Evolutionary conservation across 1,140 invertebrate species (phyloP).

Genomic region (Ceratina australensis): DNA sequence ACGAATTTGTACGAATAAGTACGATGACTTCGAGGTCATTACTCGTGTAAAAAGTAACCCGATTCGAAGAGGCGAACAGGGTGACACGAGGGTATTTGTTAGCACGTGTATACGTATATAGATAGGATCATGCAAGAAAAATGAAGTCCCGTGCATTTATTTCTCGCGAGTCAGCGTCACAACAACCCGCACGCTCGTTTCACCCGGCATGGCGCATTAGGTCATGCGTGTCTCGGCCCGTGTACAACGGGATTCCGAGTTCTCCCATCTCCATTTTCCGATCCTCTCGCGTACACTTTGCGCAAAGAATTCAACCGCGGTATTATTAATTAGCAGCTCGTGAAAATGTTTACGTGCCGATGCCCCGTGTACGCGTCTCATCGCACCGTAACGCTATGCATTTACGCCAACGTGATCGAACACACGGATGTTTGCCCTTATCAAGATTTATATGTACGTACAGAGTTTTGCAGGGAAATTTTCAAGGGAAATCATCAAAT

Average conservation of each 20-base stretch:
- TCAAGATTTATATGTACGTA: not conserved
- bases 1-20: no score
- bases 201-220: not conserved
- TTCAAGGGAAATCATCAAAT: no score
- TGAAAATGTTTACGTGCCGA: not conserved
- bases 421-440: not conserved
- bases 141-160: not conserved
- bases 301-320: not conserved
- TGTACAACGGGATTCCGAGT: not conserved
- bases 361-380: not conserved
- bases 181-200: not conserved
- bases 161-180: not conserved
- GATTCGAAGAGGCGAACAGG: not conserved
- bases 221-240: conserved; percentile 8
- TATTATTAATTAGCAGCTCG: conserved; percentile 9
- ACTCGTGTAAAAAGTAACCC: not conserved
- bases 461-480: no score
- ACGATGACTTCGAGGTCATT: not conserved
- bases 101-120: not conserved
- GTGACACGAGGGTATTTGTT: not conserved
- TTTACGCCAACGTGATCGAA: not conserved
- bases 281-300: not conserved
- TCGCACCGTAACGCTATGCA: not conserved
- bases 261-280: not conserved
- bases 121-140: not conserved